Conservation (phyloP, 2,113 vertebrate species). For the Acinonyx jubatus region DNA sequence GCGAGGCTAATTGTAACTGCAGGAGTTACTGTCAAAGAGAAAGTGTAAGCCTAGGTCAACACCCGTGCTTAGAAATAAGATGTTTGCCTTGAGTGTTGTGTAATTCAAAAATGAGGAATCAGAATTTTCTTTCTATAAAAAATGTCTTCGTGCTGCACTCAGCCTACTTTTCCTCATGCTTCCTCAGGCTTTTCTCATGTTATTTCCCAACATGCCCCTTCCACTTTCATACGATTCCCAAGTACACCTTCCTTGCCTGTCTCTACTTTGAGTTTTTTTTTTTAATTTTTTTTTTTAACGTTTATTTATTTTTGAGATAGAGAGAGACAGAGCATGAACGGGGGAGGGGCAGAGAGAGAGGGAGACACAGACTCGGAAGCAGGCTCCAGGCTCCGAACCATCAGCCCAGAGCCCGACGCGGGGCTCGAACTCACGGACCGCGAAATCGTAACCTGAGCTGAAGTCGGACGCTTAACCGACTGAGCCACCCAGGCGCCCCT, state of each 20-base stretch:
- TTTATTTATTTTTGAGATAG: no score
- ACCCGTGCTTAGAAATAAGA: background rate
- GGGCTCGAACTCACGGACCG: no score
- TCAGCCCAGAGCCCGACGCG: no score
- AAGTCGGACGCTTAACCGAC: no score
- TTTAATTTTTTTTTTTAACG: no score
- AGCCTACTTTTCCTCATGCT: background rate
- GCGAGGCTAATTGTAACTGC: background rate
- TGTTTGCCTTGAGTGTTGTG: background rate
- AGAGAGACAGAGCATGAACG: no score
- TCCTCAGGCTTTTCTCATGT: background rate
- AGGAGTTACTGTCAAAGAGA: background rate
- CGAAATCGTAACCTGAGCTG: no score
- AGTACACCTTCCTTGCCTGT: background rate
- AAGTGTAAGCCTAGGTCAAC: background rate
- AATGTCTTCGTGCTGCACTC: background rate
- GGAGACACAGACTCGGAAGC: no score
- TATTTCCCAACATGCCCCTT: background rate
- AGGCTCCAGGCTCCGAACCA: no score
- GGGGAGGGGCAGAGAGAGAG: no score
- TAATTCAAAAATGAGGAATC: constrained; percentile 19
- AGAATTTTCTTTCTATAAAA: background rate
- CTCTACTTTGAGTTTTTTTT: background rate
- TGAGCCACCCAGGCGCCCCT: background rate
- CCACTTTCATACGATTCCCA: background rate